phyloP scores from a whole-genome alignment of 2,113 vertebrate genomes.

The Phodopus roborovskii region DNA sequence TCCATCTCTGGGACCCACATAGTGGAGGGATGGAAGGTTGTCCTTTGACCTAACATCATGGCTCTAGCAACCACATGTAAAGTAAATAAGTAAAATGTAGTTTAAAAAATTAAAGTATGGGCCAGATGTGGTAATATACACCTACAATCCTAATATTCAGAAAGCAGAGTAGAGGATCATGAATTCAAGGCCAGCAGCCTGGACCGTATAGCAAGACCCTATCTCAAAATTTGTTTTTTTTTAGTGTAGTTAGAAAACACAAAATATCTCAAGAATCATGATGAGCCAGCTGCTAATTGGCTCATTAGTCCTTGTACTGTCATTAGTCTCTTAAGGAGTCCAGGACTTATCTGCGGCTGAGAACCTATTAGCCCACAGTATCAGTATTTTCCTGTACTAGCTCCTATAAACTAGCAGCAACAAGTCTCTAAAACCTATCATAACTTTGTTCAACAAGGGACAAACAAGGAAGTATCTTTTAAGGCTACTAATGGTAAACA shows the following conservation, averaged over 20 bases:
- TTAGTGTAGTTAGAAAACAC: conserved; percentile 29
- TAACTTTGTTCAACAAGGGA: not conserved
- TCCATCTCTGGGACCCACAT: not conserved
- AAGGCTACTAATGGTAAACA: not conserved
- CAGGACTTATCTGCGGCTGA: not conserved
- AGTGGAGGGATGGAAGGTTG: not conserved
- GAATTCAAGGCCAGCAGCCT: not conserved
- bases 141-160: not conserved
- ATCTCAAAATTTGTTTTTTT: not conserved
- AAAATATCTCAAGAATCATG: conserved; percentile 60
- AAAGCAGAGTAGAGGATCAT: not conserved
- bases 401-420: conserved; percentile 6
- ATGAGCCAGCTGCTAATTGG: conserved; percentile 26
- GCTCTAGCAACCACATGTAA: not conserved
- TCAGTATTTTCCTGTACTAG: not conserved
- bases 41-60: not conserved
- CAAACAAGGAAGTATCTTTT: conserved; percentile 10
- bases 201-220: not conserved
- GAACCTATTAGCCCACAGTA: conserved; percentile 20
- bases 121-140: not conserved
- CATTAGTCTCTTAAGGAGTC: not conserved
- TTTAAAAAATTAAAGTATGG: not conserved
- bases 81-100: not conserved
- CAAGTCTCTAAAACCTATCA: conserved; percentile 16
- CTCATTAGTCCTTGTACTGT: not conserved